These are phyloP conservation scores for Actenoides hombroni DNA, from an alignment of 2,113 vertebrate species.

Conservation along the genomic window DNA sequence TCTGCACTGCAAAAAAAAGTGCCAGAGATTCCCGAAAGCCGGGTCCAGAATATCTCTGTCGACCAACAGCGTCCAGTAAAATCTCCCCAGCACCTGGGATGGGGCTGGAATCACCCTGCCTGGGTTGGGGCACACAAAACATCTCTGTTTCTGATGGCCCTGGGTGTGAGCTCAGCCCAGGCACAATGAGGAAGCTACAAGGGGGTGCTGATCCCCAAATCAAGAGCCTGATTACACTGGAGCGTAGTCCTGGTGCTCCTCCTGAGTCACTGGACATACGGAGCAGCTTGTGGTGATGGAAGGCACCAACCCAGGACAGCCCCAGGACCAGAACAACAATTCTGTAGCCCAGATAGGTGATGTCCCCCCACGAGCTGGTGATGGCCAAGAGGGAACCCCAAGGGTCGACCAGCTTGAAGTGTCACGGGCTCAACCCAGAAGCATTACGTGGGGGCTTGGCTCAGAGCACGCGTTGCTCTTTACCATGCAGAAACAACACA, in stretches of 20 bases:
- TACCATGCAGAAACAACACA: not conserved
- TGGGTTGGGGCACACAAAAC: not conserved
- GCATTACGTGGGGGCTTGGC: fast-evolving
- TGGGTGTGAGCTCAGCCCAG: not conserved
- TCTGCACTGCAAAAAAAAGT: not conserved
- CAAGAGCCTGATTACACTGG: not conserved
- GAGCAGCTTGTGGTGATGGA: fast-evolving
- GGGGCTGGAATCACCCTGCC: not conserved
- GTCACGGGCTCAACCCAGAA: not conserved
- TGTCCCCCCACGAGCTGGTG: not conserved
- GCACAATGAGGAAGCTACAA: fast-evolving
- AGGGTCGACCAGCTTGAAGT: not conserved
- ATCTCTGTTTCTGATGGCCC: fast-evolving
- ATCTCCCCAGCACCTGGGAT: not conserved
- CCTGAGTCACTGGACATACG: not conserved
- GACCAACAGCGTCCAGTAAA: not conserved
- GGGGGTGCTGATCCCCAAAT: not conserved
- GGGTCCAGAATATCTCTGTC: fast-evolving
- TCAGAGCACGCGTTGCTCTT: not conserved
- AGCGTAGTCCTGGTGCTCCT: not conserved
- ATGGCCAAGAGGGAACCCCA: not conserved
- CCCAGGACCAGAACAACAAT: not conserved
- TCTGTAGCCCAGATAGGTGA: not conserved
- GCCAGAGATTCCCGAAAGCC: fast-evolving
- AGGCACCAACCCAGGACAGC: not conserved